These are phyloP conservation scores for Brachymystax lenok DNA, from an alignment of 2,797 vertebrate genomes.

Conservation along the genomic window DNA sequence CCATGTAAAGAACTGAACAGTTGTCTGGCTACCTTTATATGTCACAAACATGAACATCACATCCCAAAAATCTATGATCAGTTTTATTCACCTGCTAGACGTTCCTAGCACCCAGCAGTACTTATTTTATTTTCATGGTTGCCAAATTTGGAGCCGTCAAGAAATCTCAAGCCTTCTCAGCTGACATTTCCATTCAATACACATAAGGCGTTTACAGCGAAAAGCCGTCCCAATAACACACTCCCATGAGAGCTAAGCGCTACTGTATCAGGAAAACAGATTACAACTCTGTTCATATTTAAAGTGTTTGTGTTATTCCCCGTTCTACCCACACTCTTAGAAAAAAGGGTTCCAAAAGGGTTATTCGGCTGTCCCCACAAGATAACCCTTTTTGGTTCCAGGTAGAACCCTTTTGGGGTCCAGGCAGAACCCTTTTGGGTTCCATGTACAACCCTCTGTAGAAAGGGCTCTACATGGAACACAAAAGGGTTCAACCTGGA, in stretches of 20 bases:
- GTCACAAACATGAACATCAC: too few relatives aligned
- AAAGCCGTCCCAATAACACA: background rate
- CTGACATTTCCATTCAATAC: background rate
- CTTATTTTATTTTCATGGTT: background rate
- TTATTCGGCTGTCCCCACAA: too few relatives aligned
- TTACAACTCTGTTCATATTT: constrained; percentile 1
- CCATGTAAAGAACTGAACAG: background rate
- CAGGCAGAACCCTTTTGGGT: too few relatives aligned
- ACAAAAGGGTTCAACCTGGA: too few relatives aligned
- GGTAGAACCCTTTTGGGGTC: too few relatives aligned
- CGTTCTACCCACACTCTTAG: background rate
- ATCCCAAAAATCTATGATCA: background rate
- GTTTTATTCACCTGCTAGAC: background rate
- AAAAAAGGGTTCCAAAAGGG: too few relatives aligned
- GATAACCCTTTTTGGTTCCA: too few relatives aligned
- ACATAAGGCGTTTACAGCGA: background rate
- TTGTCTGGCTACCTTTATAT: background rate
- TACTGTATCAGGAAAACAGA: background rate
- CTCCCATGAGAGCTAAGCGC: background rate
- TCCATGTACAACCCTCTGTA: too few relatives aligned
- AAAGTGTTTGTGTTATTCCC: background rate
- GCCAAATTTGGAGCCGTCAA: background rate
- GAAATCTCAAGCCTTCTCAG: background rate
- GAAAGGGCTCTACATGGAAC: too few relatives aligned
- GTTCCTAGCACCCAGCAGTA: background rate